Evolutionary conservation across 2,797 vertebrate genomes (phyloP).

Genomic region (Lagodon rhomboides): DNA sequence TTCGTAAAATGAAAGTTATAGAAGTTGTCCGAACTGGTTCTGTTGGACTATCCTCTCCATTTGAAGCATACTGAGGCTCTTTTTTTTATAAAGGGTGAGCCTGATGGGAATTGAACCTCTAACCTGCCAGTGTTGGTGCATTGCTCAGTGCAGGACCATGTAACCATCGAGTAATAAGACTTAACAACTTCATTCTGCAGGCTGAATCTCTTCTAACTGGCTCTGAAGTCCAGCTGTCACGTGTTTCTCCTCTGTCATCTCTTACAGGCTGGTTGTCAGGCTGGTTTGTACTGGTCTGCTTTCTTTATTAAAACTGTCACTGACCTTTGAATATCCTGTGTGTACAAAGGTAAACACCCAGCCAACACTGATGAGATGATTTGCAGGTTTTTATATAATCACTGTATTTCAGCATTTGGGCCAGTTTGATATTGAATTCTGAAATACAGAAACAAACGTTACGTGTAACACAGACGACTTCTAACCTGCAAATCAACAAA

Average conservation of each 20-base stretch:
- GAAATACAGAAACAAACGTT: neutral
- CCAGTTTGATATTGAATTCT: neutral
- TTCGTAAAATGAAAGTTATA: too few relatives aligned
- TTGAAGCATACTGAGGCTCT: slow-evolving; percentile 29
- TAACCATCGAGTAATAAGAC: slow-evolving; percentile 14
- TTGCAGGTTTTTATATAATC: neutral
- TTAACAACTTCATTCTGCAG: slow-evolving; percentile 4
- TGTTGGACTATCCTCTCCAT: neutral
- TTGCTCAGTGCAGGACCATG: too few relatives aligned
- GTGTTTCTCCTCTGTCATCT: too few relatives aligned
- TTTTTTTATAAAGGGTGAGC: neutral
- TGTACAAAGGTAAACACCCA: neutral
- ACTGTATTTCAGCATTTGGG: neutral
- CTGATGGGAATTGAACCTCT: neutral
- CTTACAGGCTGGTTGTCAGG: slow-evolving; percentile 21
- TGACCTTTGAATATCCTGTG: neutral
- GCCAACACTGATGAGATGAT: slow-evolving; percentile 1
- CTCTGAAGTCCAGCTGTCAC: slow-evolving; percentile 9
- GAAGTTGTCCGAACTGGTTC: neutral
- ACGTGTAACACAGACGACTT: neutral
- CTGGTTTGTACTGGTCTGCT: neutral
- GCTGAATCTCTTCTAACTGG: slow-evolving; percentile 14
- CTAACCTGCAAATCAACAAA: slow-evolving; percentile 12
- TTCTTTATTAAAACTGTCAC: neutral
- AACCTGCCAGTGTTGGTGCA: neutral